A percentile compares a stretch with the other conserved stretches of the same genome.
phyloP scores from a whole-genome alignment of 2,113 vertebrate genomes.

The Sterna hirundo region DNA sequence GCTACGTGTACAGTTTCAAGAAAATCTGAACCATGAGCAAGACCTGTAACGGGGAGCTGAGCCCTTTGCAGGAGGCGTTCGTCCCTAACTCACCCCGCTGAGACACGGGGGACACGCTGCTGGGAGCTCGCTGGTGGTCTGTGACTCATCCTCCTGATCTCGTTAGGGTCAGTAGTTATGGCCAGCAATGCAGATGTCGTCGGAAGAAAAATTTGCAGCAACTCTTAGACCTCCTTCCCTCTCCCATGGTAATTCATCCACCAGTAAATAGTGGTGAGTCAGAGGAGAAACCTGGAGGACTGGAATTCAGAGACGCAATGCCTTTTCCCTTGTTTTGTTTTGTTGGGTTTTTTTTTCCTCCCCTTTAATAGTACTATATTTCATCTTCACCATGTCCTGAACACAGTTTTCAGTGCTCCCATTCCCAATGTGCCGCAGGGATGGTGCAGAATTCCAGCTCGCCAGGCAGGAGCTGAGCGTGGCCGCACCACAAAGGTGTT shows the following conservation, averaged over 20 bases:
- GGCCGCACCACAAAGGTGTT: not conserved
- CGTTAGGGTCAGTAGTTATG: not conserved
- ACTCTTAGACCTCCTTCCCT: not conserved
- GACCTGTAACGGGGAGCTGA: not conserved
- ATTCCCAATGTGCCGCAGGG: not conserved
- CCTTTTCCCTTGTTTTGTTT: not conserved
- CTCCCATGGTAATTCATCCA: not conserved
- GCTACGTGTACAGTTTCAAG: not conserved
- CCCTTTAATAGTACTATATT: not conserved
- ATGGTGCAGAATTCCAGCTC: not conserved
- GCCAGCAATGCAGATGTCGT: not conserved
- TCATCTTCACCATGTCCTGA: not conserved
- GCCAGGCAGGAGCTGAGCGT: fast-evolving
- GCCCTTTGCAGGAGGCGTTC: not conserved
- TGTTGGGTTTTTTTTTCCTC: fast-evolving
- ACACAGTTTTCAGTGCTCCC: not conserved
- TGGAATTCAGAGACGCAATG: not conserved
- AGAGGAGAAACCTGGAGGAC: not conserved
- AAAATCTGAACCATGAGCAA: not conserved
- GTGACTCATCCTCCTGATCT: not conserved
- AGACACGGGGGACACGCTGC: not conserved
- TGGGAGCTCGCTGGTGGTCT: not conserved
- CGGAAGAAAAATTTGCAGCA: not conserved
- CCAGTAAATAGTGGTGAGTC: not conserved
- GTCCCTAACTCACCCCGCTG: not conserved